Evolutionary conservation across 2,797 vertebrate genomes (phyloP).

Genomic region (Hippocampus kuda): DNA sequence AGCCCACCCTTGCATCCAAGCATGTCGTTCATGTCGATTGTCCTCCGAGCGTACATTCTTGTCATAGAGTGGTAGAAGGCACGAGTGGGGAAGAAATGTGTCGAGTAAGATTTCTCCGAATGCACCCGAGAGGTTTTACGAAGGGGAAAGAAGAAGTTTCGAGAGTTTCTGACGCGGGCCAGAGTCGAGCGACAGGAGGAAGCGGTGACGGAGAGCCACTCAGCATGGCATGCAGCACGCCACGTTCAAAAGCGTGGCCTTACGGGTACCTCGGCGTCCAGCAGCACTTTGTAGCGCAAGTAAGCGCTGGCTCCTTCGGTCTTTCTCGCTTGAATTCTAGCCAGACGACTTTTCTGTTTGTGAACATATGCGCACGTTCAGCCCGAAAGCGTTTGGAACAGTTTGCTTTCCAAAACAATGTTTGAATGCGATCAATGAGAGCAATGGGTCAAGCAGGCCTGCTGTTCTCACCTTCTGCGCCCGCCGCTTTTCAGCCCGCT

Average conservation of each 20-base stretch:
- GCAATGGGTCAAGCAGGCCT: too few relatives aligned
- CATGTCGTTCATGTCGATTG: not conserved
- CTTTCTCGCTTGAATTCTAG: constrained; percentile 78
- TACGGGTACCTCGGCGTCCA: constrained; percentile 57
- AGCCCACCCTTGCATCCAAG: not conserved
- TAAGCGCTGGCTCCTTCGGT: constrained; percentile 78
- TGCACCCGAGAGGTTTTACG: not conserved
- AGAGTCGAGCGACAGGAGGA: not conserved
- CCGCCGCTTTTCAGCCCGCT: constrained; percentile 85
- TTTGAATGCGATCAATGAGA: too few relatives aligned
- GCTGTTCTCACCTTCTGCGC: constrained; percentile 77
- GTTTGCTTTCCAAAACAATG: too few relatives aligned
- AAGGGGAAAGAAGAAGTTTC: not conserved
- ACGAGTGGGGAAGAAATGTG: not conserved
- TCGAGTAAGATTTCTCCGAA: not conserved
- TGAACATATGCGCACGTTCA: constrained; percentile 53
- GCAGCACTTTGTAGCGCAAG: constrained; percentile 85
- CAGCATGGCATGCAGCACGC: constrained; percentile 1
- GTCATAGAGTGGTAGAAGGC: not conserved
- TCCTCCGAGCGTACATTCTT: not conserved
- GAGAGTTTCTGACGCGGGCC: not conserved
- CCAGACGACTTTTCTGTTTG: constrained; percentile 82
- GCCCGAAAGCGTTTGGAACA: not conserved
- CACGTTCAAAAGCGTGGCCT: not conserved
- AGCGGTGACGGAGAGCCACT: not conserved